Percentiles rank a stretch among this genome's conserved stretches.
Evolutionary conservation across 2,113 vertebrate genomes (phyloP).

Genomic region (Loxodonta africana): DNA sequence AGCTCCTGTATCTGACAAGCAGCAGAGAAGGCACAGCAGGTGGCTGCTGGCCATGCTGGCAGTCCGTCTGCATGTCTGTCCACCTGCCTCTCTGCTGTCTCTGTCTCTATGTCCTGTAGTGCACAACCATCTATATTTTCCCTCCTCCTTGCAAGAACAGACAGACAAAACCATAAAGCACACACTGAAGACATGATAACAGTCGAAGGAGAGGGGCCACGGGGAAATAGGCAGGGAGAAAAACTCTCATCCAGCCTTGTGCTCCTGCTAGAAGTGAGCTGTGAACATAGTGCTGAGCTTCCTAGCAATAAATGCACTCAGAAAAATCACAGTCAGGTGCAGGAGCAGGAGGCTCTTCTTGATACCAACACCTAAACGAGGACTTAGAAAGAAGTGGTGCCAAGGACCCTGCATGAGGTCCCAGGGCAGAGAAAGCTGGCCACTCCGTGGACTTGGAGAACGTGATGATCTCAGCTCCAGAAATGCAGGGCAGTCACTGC

Average conservation of each 20-base stretch:
- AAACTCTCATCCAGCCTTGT: rapidly evolving
- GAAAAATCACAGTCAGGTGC: background rate
- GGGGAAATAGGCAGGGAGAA: rapidly evolving
- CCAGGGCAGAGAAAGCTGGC: background rate
- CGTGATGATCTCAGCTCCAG: background rate
- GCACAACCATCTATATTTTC: no score
- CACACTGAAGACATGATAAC: rapidly evolving
- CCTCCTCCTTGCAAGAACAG: background rate
- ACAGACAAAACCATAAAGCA: rapidly evolving
- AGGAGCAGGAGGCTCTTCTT: no score
- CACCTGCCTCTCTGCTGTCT: background rate
- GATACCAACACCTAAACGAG: no score
- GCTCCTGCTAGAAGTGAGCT: background rate
- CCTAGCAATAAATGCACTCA: background rate
- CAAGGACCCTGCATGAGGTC: rapidly evolving
- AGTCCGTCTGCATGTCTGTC: background rate
- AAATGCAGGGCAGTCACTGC: background rate
- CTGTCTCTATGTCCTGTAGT: background rate
- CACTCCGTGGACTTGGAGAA: background rate
- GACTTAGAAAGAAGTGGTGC: background rate
- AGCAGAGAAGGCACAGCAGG: background rate
- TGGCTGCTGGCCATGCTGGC: background rate
- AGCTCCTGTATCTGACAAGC: no score
- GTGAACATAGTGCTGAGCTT: rapidly evolving
- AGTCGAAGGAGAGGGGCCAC: rapidly evolving